A percentile compares a stretch with the other conserved stretches of the same genome.
Evolutionary conservation across 2,888 invertebrate genomes (phyloP).

Genomic region (Serrognathus titanus): DNA sequence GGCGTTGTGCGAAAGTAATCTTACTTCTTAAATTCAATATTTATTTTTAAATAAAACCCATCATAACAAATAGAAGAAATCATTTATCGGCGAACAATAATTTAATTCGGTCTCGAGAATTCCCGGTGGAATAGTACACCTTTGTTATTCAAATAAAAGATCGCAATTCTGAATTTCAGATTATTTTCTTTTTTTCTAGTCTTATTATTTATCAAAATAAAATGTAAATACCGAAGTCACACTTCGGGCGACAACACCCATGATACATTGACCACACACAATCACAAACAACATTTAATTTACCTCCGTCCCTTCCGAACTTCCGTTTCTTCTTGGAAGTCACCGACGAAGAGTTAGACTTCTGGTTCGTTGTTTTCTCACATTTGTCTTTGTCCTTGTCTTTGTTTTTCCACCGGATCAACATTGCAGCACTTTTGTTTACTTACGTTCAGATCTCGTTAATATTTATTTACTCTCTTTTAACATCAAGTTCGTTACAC

Average conservation of each 20-base stretch:
- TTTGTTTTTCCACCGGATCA: slow-evolving; percentile 83
- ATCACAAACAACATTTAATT: slow-evolving; percentile 30
- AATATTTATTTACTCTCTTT: no score
- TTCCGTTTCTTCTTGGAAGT: slow-evolving; percentile 80
- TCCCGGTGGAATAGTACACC: neutral
- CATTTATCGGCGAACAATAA: no score
- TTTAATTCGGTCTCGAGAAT: no score
- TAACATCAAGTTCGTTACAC: no score
- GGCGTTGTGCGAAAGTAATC: no score
- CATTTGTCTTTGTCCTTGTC: slow-evolving; percentile 69
- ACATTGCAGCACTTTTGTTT: slow-evolving; percentile 51
- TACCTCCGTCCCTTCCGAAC: slow-evolving; percentile 76
- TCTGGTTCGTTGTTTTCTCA: slow-evolving; percentile 51
- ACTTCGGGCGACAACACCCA: no score
- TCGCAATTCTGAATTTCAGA: neutral
- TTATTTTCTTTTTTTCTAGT: neutral
- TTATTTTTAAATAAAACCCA: no score
- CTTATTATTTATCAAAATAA: no score
- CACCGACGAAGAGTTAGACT: slow-evolving; percentile 49
- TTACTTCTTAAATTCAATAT: no score
- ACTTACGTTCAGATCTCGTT: neutral
- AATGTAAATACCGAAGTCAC: no score
- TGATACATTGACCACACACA: neutral
- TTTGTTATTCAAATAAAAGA: neutral
- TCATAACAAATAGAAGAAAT: no score